Evolutionary conservation across 1,140 invertebrate genomes (phyloP), one percentile per base, ranked within the genome.

Genomic region (Anastrepha obliqua): DNA sequence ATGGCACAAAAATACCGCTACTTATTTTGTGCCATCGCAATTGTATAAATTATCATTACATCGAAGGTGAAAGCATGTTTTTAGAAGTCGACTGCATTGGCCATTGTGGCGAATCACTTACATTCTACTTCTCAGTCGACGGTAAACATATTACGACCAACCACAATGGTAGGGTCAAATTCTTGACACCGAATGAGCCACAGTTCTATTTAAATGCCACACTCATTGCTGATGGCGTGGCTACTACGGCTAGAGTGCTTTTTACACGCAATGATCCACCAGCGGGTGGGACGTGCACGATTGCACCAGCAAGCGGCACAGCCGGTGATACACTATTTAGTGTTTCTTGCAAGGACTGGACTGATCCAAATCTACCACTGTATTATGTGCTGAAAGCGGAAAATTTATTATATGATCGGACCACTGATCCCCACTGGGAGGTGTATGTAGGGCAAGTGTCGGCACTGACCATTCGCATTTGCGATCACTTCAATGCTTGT

Each of bases 261-360:
- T 81, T 81, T 42, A 11, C 9, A n/a, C 74, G 74, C 74, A 81
- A 81, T 4, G 74, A 81, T 55, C 74, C 74, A 20, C 74, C 74
- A 9, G 8, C 51, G 2, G 47, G 47, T 81, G 74, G 74, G 15
- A 55, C 11, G 7, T 81, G 74, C 17, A 29, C 17, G 3, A 5
- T 81, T n/a, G 42, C 44, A 58, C 74, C 74, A 0, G 3, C 7
- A 17, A 55, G 42, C 9, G 74, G 74, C 17, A 55, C 55, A 55
- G 47, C 74, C 7, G 74, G 74, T 11, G 74, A 81, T 55, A 81
- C 74, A 47, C 74, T 81, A 7, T 81, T 81, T 42, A 20, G 44
- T 3, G 74, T 11, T 3, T 5, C 47, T 3, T 81, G 74, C 47
- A 2, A 15, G 2, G 29, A 58, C 44, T 81, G 74, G 74, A 51